Evolutionary conservation across 2,797 vertebrate genomes (phyloP), one percentile per base, ranked within the genome.

Genomic region (Leptatherina wallacei): DNA sequence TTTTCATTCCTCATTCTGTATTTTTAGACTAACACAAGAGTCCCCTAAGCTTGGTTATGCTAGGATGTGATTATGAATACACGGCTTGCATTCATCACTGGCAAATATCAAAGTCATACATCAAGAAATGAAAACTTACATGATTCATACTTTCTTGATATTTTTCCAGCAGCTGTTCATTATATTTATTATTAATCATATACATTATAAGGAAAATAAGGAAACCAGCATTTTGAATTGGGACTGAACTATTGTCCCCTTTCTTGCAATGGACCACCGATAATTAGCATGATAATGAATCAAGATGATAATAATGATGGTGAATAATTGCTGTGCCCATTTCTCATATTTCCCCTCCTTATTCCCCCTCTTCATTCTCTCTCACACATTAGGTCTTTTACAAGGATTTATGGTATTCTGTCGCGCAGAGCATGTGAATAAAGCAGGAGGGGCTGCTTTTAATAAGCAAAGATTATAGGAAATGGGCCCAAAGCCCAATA

Each of bases 401-500:
- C 80, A 55, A 84, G 88, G 87, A 90, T 91, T 90, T 87, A 85
- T 89, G 84, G 82, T 89, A 77, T 84, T 91, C 87, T 74, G 81
- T 84, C 71, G 78, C 76, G 73, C 85, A 67, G 82, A 85, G 85
- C 83, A 86, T 89, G 91, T 83, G 91, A 92, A 91, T 91, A 86
- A 90, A 90, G 80, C 83, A 84, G 79, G 84, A 89, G 76, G 83
- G 89, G 79, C 89, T 91, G 90, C 80, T 88, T 93, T 92, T 93
- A 93, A 92, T 92, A 91, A 91, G 88, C 85, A 91, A 86, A 89
- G 89, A 92, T 91, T 91, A 92, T 90, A 93, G 90, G 81, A 92
- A 91, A 93, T 90, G 88, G 91, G 91, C 89, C 84, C 70, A 81
- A 85, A 93, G 91, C 91, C 90, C 88, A 91, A 92, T 91, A 91